These are phyloP conservation scores for Propithecus coquereli DNA, from an alignment of 2,113 vertebrate species.

Conservation along the genomic window DNA sequence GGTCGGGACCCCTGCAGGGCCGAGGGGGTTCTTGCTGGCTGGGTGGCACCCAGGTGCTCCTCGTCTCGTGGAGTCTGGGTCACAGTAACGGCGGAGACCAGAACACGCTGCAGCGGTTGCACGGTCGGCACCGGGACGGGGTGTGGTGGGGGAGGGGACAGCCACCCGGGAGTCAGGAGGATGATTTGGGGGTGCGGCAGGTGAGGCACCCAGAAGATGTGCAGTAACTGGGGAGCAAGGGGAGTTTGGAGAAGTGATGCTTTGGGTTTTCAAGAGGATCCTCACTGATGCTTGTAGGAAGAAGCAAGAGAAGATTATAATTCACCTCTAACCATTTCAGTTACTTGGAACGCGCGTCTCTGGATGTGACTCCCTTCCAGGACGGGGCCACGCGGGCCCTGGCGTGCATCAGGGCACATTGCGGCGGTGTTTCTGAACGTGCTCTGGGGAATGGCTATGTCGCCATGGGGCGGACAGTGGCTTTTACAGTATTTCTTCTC, in stretches of 20 bases:
- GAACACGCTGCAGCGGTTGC: rapidly evolving
- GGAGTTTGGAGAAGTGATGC: background rate
- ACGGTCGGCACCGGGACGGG: rapidly evolving
- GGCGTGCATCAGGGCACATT: rapidly evolving
- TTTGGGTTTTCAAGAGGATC: background rate
- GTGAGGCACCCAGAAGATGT: background rate
- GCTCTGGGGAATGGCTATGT: rapidly evolving
- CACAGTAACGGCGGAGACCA: background rate
- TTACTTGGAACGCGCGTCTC: background rate
- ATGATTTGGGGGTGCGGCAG: background rate
- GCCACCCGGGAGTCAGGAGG: background rate
- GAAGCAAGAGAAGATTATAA: background rate
- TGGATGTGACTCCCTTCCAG: background rate
- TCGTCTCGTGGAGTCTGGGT: background rate
- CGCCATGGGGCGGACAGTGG: rapidly evolving
- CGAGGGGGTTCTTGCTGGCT: background rate
- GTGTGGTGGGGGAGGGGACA: background rate
- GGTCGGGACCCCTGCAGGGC: background rate
- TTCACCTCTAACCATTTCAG: background rate
- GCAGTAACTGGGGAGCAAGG: background rate
- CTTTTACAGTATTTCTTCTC: background rate
- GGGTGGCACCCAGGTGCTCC: background rate
- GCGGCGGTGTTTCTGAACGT: background rate
- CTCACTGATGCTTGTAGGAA: background rate
- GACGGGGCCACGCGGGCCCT: background rate